Evolutionary conservation across 2,888 invertebrate species (phyloP).

Genomic region (Megamerina dolium): DNA sequence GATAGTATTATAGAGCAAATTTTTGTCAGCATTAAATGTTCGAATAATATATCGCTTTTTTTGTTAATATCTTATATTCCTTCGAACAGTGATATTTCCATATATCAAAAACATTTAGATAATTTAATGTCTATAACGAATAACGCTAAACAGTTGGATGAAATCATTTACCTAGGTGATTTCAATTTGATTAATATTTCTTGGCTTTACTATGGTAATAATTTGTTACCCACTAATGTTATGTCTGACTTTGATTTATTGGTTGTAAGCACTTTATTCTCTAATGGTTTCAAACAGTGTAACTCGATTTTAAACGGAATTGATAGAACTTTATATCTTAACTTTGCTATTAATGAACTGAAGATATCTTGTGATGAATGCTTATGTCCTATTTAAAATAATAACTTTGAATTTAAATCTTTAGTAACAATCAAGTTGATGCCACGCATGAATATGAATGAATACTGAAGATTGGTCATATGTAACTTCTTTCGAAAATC

Average conservation of each 20-base stretch:
- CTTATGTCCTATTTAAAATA: neutral
- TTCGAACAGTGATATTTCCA: too few species aligned
- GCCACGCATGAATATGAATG: neutral
- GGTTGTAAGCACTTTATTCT: conserved; percentile 2
- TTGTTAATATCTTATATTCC: conserved; percentile 2
- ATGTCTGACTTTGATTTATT: conserved; percentile 1
- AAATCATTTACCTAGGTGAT: conserved; percentile 2
- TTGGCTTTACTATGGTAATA: neutral
- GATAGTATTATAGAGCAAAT: neutral
- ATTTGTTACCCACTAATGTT: neutral
- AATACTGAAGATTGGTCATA: neutral
- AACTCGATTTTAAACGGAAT: neutral
- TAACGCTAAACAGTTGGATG: neutral
- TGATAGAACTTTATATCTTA: neutral
- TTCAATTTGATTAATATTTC: conserved; percentile 1
- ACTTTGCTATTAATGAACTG: neutral
- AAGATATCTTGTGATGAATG: neutral
- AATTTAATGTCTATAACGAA: neutral
- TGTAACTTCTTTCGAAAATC: neutral
- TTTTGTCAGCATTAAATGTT: neutral
- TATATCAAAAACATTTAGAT: neutral
- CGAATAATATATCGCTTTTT: neutral
- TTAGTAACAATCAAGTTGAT: neutral
- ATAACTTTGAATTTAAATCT: neutral
- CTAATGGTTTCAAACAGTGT: neutral